phyloP scores from a whole-genome alignment of 2,888 invertebrate genomes.

The Lymantria dispar region DNA sequence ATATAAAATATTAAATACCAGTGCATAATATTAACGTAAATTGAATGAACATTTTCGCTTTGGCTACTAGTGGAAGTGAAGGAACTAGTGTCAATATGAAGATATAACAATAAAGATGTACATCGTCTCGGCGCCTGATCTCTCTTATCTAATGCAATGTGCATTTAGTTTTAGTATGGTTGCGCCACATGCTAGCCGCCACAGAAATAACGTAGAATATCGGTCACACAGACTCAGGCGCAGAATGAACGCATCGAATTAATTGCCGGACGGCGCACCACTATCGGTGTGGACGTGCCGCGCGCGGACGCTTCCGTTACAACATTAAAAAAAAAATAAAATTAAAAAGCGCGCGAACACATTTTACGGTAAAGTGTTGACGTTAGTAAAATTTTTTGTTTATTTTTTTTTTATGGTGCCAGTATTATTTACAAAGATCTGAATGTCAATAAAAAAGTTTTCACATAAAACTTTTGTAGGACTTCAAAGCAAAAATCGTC shows the following conservation, averaged over 20 bases:
- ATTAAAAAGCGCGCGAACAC: conserved; percentile 61
- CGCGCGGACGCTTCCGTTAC: conserved; percentile 72
- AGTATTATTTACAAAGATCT: not conserved
- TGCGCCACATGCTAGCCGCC: conserved; percentile 66
- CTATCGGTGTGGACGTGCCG: conserved; percentile 67
- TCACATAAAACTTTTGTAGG: conserved; percentile 1
- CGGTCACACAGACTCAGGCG: conserved; percentile 73
- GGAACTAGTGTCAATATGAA: conserved; percentile 22
- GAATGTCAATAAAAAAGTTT: not conserved
- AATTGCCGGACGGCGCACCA: conserved; percentile 67
- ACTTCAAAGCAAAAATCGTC: conserved; percentile 14
- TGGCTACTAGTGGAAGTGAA: conserved; percentile 5
- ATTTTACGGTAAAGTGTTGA: conserved; percentile 16
- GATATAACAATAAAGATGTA: conserved; percentile 29
- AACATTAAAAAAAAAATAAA: conserved; percentile 37
- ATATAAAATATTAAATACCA: too few species aligned
- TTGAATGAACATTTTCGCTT: not conserved
- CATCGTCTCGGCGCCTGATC: conserved; percentile 44
- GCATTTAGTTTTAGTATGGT: conserved; percentile 75
- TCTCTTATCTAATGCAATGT: conserved; percentile 73
- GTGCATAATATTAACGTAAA: not conserved
- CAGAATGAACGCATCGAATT: conserved; percentile 69
- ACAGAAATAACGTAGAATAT: conserved; percentile 81
- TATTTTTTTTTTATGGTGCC: conserved; percentile 3
- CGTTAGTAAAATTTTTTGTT: conserved; percentile 3